These are phyloP conservation scores for Drosophila recens DNA, from an alignment of 2,888 invertebrate genomes.

Conservation along the genomic window DNA sequence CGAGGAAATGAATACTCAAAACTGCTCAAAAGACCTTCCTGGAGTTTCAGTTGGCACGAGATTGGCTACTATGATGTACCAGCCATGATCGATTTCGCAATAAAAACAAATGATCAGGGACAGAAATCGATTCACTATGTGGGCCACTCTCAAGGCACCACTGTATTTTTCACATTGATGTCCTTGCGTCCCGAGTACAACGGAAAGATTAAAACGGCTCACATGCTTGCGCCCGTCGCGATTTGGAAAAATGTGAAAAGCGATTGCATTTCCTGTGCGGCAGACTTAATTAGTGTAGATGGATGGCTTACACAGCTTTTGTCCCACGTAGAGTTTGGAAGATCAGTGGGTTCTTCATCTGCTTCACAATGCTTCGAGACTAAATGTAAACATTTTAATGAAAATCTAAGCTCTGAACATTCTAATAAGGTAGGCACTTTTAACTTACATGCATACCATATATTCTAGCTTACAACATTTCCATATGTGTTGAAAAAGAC, in stretches of 20 bases:
- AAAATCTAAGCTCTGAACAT: not conserved
- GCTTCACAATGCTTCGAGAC: not conserved
- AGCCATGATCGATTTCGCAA: constrained; percentile 72
- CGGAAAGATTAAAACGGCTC: constrained; percentile 76
- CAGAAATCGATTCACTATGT: constrained; percentile 77
- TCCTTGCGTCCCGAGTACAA: constrained; percentile 78
- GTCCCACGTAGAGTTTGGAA: constrained; percentile 86
- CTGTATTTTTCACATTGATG: constrained; percentile 73
- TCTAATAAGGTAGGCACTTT: not conserved
- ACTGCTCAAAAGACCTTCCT: constrained; percentile 62
- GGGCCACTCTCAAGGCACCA: constrained; percentile 82
- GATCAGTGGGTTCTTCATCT: not conserved
- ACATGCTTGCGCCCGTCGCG: constrained; percentile 80
- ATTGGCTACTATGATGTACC: constrained; percentile 88
- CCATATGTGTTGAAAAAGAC: constrained; percentile 46
- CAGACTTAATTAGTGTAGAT: constrained; percentile 57
- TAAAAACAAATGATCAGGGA: constrained; percentile 61
- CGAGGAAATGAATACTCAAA: constrained; percentile 75
- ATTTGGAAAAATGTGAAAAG: constrained; percentile 86
- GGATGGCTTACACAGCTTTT: constrained; percentile 83
- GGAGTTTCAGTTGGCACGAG: constrained; percentile 92
- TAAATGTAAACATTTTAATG: not conserved
- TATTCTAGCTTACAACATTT: not conserved
- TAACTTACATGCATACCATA: not conserved
- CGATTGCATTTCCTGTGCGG: constrained; percentile 41